Evolutionary conservation across 2,113 vertebrate genomes (phyloP).

Genomic region (Corythornis cristatus): DNA sequence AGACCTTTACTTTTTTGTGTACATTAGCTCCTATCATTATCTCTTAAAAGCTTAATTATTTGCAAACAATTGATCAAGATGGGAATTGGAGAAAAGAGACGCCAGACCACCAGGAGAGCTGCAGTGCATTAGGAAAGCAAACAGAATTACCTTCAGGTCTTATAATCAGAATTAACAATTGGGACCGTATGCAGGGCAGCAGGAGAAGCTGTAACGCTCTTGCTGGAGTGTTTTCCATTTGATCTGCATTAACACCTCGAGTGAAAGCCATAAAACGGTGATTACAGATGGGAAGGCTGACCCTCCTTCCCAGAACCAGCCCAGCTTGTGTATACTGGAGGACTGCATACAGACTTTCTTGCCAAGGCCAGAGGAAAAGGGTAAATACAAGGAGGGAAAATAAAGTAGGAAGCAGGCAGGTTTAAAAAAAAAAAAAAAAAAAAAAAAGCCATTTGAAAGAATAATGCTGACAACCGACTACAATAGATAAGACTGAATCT

Average conservation of each 20-base stretch:
- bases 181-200: constrained; percentile 38
- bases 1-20: constrained; percentile 77
- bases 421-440: not conserved
- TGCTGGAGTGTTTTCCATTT: constrained; percentile 81
- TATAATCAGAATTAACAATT: constrained; percentile 82
- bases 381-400: not conserved
- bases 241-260: constrained; percentile 86
- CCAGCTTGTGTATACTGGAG: not conserved
- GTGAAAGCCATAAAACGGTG: constrained; percentile 79
- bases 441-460: not conserved
- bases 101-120: constrained; percentile 76
- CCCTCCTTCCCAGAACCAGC: constrained; percentile 72
- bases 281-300: constrained; percentile 75
- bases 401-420: not conserved
- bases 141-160: constrained; percentile 83
- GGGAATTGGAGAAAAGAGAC: constrained; percentile 81
- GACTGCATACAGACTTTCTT: not conserved
- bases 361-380: not conserved
- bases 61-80: constrained; percentile 88
- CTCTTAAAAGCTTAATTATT: constrained; percentile 90
- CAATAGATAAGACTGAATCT: not conserved
- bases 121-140: constrained; percentile 83
- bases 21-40: constrained; percentile 82
- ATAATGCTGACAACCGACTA: not conserved
- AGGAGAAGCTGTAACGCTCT: constrained; percentile 60